Evolutionary conservation across 2,797 vertebrate genomes (phyloP).

Genomic region (Mormyrops attenuatus): DNA sequence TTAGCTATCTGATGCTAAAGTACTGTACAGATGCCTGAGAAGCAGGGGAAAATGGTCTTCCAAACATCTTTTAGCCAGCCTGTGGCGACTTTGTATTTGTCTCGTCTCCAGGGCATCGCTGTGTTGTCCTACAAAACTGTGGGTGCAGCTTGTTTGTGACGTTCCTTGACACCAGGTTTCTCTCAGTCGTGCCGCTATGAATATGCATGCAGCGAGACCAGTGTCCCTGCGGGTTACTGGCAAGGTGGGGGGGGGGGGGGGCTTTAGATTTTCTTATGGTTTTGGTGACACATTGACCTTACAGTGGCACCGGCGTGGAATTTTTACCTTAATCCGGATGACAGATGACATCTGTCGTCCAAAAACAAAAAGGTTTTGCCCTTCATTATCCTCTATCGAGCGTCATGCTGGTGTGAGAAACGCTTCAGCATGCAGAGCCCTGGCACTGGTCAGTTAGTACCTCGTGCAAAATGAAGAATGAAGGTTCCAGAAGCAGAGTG

Average conservation of each 20-base stretch:
- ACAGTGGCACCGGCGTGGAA: not conserved
- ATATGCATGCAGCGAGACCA: not conserved
- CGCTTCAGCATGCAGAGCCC: not conserved
- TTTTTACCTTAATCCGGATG: not conserved
- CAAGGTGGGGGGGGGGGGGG: not conserved
- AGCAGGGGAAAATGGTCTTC: not conserved
- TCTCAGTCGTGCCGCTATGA: not conserved
- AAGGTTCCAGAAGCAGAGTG: constrained; percentile 20
- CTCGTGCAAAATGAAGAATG: constrained; percentile 27
- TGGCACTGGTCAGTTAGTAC: not conserved
- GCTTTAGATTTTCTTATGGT: not conserved
- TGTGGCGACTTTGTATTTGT: not conserved
- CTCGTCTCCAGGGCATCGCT: not conserved
- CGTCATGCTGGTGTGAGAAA: not conserved
- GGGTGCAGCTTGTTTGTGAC: not conserved
- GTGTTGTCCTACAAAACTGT: not conserved
- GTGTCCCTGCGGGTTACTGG: not conserved
- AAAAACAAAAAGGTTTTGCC: not conserved
- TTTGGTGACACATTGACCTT: not conserved
- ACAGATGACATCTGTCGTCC: not conserved
- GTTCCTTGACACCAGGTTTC: not conserved
- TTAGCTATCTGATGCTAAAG: not conserved
- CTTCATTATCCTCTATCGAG: not conserved
- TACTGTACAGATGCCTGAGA: not conserved
- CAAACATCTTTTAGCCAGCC: not conserved